Base-by-base conservation (phyloP, 2,888 invertebrate genomes). In the Pachycephus smyrnensis region DNA sequence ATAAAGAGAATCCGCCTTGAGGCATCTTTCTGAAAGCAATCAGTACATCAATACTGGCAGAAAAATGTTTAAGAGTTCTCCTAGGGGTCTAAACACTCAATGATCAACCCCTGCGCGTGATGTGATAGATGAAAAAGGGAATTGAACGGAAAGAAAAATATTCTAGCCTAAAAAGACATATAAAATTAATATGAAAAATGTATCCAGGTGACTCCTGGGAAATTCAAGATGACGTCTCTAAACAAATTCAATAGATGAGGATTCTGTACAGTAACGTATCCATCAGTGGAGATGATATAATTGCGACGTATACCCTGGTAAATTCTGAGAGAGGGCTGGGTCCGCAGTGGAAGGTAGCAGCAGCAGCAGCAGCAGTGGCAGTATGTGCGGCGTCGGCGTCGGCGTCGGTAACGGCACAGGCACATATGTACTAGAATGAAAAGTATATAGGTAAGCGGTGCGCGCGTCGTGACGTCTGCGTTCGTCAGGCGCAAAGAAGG, bases 391-490 rank as follows among this genome's bases (percentile, higher is more conserved):
- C 40, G 40, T 15, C 9, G 55, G 23, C 55, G 55, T 55, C 55
- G 23, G 23, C 55, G 55, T 55, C 55, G 55, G 55, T 55, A 55
- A 9, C 9, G 9, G 55, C 55, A 23, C 9, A 55, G 3, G 23
- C 55, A 55, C 9, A 55, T 55, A 55, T 55, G 23, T 55, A 55
- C 55, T 23, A 9, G 55, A 55, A 55, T 55, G 23, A 9, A 55
- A 55, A 23, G 55, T 55, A 55, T 55, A 55, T 55, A 23, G 55
- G 55, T 23, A 55, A 55, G 23, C 55, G 55, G 3, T 31, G 71
- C 71, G 71, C 71, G 74, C 37, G 36, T 74, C 74, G 36, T 74
- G 74, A 74, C 36, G 36, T 74, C 74, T 31, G 74, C 74, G 74
- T 36, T 37, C 35, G 33, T 37, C 33, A 37, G 74, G 36, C 74